Evolutionary conservation across 2,888 invertebrate species (phyloP).

Genomic region (Harpalus rufipes): DNA sequence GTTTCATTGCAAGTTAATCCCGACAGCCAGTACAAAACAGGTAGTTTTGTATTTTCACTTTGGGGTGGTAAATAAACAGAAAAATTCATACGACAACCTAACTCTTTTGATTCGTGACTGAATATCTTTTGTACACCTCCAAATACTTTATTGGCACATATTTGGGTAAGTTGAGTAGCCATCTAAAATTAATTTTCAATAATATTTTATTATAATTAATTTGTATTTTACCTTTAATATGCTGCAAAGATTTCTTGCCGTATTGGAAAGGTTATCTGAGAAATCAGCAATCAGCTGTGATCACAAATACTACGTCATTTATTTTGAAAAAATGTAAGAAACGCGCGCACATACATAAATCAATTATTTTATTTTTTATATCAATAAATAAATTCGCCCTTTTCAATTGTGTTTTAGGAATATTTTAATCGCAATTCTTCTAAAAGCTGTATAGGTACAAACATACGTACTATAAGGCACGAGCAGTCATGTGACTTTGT

Average conservation of each 20-base stretch:
- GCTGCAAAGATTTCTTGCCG: not conserved
- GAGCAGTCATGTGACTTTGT: too few relatives aligned
- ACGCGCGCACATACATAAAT: not conserved
- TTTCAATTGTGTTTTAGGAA: too few relatives aligned
- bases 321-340: not conserved
- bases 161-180: conserved; percentile 78
- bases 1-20: conserved; percentile 96
- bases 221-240: conserved; percentile 19
- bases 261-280: conserved; percentile 44
- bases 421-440: too few relatives aligned
- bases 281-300: not conserved
- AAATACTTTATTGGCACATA: conserved; percentile 86
- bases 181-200: conserved; percentile 70
- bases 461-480: too few relatives aligned
- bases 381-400: too few relatives aligned
- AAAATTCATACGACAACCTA: conserved; percentile 96
- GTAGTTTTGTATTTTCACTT: conserved; percentile 82
- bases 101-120: conserved; percentile 86
- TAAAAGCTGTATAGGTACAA: too few relatives aligned
- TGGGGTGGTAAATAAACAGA: conserved; percentile 93
- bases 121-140: conserved; percentile 93
- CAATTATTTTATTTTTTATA: too few relatives aligned
- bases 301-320: not conserved
- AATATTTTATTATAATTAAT: not conserved
- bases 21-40: conserved; percentile 94